Percentiles rank a stretch among this genome's conserved stretches.
These are phyloP conservation scores for Galagoides demidoff DNA, from an alignment of 2,797 vertebrate genomes.

Conservation along the genomic window DNA sequence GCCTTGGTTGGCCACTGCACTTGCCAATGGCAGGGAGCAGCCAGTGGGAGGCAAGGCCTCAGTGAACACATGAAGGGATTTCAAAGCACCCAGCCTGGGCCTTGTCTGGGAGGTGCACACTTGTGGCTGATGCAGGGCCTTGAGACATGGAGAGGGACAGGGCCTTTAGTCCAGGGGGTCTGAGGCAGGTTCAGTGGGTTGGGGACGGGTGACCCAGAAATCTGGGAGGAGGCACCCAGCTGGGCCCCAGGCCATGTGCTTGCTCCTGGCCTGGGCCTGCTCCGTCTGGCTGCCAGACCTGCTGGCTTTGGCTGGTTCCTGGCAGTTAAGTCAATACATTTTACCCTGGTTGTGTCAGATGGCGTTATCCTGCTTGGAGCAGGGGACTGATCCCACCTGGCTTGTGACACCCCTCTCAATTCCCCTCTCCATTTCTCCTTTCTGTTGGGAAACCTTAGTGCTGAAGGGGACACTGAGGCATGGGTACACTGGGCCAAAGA, in stretches of 20 bases:
- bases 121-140: neutral
- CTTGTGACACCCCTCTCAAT: neutral
- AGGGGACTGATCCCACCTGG: neutral
- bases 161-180: neutral
- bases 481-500: neutral
- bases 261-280: neutral
- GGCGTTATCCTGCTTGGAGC: neutral
- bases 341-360: neutral
- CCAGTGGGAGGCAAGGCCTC: neutral
- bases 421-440: neutral
- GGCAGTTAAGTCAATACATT: neutral
- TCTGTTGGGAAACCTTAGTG: neutral
- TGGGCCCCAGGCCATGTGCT: neutral
- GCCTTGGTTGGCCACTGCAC: neutral
- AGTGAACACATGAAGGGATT: neutral
- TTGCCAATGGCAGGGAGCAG: neutral
- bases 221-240: neutral
- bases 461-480: neutral
- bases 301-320: neutral
- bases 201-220: neutral
- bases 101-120: neutral
- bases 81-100: neutral
- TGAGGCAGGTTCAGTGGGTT: neutral
- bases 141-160: neutral
- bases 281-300: neutral